These are phyloP conservation scores for Helobdella robusta DNA, from an alignment of 2,888 invertebrate genomes.

Conservation along the genomic window DNA sequence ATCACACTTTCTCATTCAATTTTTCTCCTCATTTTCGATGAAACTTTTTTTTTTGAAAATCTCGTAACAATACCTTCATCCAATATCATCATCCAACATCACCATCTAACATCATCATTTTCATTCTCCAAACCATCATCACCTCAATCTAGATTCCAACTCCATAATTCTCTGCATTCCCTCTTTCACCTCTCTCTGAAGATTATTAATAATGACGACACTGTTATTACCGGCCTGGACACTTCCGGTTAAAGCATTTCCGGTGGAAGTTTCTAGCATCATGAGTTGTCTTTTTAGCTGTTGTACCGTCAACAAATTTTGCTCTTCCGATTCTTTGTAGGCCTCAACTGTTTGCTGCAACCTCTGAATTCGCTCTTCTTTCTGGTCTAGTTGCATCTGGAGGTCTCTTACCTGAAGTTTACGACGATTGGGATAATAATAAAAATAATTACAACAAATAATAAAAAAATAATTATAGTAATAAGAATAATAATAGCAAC, in stretches of 20 bases:
- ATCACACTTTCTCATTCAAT: too few species aligned
- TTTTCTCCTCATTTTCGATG: too few species aligned
- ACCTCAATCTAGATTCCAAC: constrained; percentile 46
- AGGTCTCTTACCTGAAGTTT: constrained; percentile 39
- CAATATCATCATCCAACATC: too few species aligned
- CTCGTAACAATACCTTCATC: too few species aligned
- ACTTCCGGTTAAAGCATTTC: too few species aligned
- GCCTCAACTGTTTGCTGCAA: constrained; percentile 41
- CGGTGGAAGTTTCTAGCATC: constrained; percentile 40
- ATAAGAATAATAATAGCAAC: too few species aligned
- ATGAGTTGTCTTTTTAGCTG: constrained; percentile 40
- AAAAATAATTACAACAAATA: neutral
- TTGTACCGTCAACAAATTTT: constrained; percentile 39
- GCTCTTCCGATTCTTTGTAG: constrained; percentile 41
- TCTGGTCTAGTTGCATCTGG: constrained; percentile 42
- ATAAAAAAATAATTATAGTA: too few species aligned
- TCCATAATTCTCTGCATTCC: constrained; percentile 44
- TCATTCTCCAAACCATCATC: too few species aligned
- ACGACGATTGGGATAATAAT: neutral
- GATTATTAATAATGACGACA: constrained; percentile 42
- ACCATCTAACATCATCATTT: too few species aligned
- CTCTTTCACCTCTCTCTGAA: constrained; percentile 44
- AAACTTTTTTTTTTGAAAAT: too few species aligned
- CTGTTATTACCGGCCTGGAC: constrained; percentile 42
- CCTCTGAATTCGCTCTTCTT: constrained; percentile 44